Evolutionary conservation across 2,113 vertebrate species (phyloP), one percentile per base, ranked within the genome.

Genomic region (Gobiocypris rarus): DNA sequence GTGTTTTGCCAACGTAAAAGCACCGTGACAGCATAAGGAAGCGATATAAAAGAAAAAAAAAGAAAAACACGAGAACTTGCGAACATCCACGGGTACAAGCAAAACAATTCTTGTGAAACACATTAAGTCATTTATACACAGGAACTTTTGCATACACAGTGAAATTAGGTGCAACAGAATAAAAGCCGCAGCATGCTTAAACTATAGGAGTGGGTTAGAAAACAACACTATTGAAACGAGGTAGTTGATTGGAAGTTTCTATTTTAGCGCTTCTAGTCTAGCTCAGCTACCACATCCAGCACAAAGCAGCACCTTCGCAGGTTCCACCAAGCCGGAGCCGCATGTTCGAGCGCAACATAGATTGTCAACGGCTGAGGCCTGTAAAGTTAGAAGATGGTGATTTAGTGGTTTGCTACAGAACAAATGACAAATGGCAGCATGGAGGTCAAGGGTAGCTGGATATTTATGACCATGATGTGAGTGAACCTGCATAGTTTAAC

Each of bases 351-450:
- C 9, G 43, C n/a, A 50, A 82, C 76, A 63, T 50, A 86, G 88
- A 91, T 89, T 89, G 85, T 92, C 91, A 81, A 85, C 24, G 69
- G 84, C 86, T 87, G 26, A 86, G 77, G 85, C 80, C 82, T 65
- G 84, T 70, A 11, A 65, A 67, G 83, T 86, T 45, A 79, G 45
- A 31, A 28, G 45, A 78, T 70, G 31, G 63, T 24, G 74, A 69
- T 50, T 85, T 58, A 71, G 48, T 59, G 58, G 71, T 52, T 71
- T 34, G 43, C 73, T n/a, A 41, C 82, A 5, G 69, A 63, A 73
- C 61, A 74, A 58, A 73, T 9, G 52, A 74, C 65, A 82, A 15
- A 73, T 38, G 69, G 85, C 74, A 81, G 86, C 26, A 80, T 78
- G 83, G 69, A 56, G 79, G 17, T 85, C 24, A 87, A 87, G 84